Base-by-base conservation (phyloP, 2,113 vertebrate species). In the Synchiropus splendidus region DNA sequence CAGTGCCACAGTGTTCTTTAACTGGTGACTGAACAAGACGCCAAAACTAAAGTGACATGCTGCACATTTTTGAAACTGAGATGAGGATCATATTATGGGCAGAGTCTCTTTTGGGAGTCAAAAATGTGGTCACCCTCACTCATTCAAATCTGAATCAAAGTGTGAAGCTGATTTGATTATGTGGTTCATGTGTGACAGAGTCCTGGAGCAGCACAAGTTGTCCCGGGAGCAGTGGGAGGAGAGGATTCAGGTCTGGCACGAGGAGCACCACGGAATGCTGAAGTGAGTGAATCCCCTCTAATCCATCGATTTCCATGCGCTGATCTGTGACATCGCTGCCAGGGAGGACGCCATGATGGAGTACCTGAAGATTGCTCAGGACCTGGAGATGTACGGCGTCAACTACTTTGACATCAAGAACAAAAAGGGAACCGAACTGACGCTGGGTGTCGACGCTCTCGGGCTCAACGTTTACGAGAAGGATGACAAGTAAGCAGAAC, bases 401-500 rank as follows among this genome's bases (percentile, higher is more conserved):
- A 97, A 97, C 81, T 98, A 97, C 59, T 98, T 97, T 36, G 92
- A 97, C 70, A 98, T 98, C 61, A 98, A 97, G 79, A 98, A 98
- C 47, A 98, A 98, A 80, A 98, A 98, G 72, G 94, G 94, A 45
- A 95, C 92, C 6, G 91, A 96, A 46, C 86, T 98, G 44, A 90
- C 90, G 87, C 83, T 98, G 42, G 94, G 94, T 3, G 94, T 97
- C 6, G 94, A 98, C 38, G 90, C 94, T 2, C 83, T 98, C 33
- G 94, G 94, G 34, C 86, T 98, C 16, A 98, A 97, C 56, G 94
- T 98, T 71, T 98, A 98, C 21, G 94, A 97, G 73, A 92, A 92
- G 51, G 88, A 94, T 0, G 94, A 98, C 72, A 97, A 86, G 94
- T 97, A 83, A 93, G 92, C 2, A 1, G 36, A 27, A 27, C 4